Conservation (phyloP, 2,888 invertebrate species). For the Minunthozetes semirufus region DNA sequence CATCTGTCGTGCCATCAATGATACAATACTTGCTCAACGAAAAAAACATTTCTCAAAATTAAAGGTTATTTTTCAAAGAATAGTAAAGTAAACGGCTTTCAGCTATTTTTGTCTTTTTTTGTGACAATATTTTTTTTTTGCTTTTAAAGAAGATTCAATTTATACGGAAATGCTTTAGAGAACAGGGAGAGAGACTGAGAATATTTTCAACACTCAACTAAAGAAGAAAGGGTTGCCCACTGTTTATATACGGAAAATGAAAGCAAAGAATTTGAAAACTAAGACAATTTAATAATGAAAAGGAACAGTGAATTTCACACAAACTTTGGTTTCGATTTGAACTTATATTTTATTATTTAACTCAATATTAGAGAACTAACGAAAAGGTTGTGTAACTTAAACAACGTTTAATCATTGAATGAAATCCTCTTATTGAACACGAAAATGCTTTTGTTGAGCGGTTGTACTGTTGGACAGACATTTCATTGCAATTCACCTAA, state of each 20-base stretch:
- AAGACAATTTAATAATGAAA: not conserved
- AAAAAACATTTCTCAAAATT: not conserved
- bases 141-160: not conserved
- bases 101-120: conserved; percentile 5
- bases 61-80: not conserved
- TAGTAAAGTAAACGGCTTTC: not conserved
- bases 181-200: too few relatives aligned
- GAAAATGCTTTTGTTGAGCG: conserved; percentile 17
- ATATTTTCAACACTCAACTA: too few relatives aligned
- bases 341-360: conserved; percentile 3
- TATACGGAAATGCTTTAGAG: too few relatives aligned
- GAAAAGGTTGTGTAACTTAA: not conserved
- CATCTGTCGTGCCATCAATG: not conserved
- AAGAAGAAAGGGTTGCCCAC: too few relatives aligned
- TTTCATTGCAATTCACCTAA: not conserved
- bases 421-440: conserved; percentile 11
- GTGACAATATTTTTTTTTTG: not conserved
- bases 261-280: too few relatives aligned
- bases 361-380: not conserved
- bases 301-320: not conserved
- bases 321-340: not conserved
- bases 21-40: not conserved
- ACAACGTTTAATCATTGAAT: conserved; percentile 11
- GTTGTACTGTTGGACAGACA: not conserved
- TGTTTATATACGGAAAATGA: too few relatives aligned